These are phyloP conservation scores for Sparidentex hasta DNA, from an alignment of 2,797 vertebrate species.

Conservation along the genomic window DNA sequence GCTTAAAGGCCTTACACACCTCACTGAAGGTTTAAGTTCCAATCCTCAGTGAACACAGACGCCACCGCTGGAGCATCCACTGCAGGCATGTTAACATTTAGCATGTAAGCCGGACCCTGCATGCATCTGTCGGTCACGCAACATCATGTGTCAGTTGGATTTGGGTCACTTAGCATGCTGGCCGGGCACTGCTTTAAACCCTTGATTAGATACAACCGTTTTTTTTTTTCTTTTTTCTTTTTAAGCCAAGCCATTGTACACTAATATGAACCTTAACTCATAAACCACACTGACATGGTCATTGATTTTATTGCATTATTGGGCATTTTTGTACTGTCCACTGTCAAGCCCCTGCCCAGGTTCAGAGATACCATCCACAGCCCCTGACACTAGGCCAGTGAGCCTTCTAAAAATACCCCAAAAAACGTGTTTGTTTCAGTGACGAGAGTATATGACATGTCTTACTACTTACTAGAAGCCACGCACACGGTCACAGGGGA, in stretches of 20 bases:
- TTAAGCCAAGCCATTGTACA: background rate
- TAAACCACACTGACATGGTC: background rate
- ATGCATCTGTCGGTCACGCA: background rate
- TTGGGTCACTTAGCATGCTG: background rate
- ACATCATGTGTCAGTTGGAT: background rate
- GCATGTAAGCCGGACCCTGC: background rate
- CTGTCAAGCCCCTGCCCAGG: background rate
- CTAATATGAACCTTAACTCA: background rate
- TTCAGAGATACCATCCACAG: too few species aligned
- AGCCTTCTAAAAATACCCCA: background rate
- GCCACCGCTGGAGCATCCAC: background rate
- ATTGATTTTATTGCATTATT: background rate
- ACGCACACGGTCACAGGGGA: background rate
- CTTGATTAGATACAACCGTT: background rate
- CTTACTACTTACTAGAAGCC: background rate
- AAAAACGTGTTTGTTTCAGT: background rate
- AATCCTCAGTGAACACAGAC: background rate
- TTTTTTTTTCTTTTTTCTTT: background rate
- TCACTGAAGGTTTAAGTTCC: background rate
- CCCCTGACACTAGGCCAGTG: background rate
- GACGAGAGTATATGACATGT: background rate
- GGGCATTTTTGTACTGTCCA: background rate
- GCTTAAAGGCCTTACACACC: background rate
- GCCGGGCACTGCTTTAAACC: background rate
- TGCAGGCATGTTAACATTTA: background rate